Evolutionary conservation across 2,888 invertebrate species (phyloP).

Genomic region (Ischnura elegans): DNA sequence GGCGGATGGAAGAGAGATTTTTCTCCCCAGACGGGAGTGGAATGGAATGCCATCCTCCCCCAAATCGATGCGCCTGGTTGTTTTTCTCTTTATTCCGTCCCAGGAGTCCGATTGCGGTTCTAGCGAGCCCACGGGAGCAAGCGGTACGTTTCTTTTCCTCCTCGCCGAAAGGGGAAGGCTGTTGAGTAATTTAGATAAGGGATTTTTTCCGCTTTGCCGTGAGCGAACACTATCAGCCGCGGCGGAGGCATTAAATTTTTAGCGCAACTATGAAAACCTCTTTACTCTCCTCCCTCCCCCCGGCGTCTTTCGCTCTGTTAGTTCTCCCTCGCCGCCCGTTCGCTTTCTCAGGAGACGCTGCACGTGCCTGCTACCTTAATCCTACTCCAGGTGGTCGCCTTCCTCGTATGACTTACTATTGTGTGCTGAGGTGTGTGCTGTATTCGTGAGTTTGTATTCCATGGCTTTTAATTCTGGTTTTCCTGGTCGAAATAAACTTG

Average conservation of each 20-base stretch:
- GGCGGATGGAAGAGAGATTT: not conserved
- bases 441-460: too few relatives aligned
- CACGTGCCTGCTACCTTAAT: not conserved
- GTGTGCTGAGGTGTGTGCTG: too few relatives aligned
- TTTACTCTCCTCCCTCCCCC: not conserved
- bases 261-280: slow-evolving; percentile 21
- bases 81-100: not conserved
- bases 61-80: slow-evolving; percentile 5
- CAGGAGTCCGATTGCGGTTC: not conserved
- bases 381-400: not conserved
- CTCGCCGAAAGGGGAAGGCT: not conserved
- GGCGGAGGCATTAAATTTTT: slow-evolving; percentile 18
- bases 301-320: not conserved
- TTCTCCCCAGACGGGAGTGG: not conserved
- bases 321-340: not conserved
- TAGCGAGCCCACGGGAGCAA: not conserved
- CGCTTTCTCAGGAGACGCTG: not conserved
- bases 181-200: slow-evolving; percentile 11
- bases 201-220: slow-evolving; percentile 17
- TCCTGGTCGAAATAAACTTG: too few relatives aligned
- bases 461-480: too few relatives aligned
- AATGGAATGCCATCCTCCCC: not conserved
- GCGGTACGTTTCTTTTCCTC: not conserved
- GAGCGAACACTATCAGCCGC: slow-evolving; percentile 15
- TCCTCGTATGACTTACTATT: not conserved